Base-by-base conservation (phyloP, 1,140 invertebrate species). In the Latrodectus geometricus region DNA sequence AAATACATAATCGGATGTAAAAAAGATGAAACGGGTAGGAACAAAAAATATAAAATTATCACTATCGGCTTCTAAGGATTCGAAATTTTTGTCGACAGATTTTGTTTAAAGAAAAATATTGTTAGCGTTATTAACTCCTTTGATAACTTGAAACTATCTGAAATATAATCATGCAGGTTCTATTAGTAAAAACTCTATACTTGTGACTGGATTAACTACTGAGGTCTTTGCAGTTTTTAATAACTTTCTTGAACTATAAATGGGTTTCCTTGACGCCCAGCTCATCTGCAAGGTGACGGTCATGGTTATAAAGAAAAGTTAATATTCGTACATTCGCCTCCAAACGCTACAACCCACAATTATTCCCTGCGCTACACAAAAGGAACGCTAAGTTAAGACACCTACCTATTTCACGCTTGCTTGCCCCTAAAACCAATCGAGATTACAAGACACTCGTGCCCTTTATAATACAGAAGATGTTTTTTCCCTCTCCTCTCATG, bases 391-490 rank as follows among this genome's bases (percentile, higher is more conserved):
- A 72, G 17, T 21, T n/a, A n/a, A 48, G 21, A 81, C 79, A 65
- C 79, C 79, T 56, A 72, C 68, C 79, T 48, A 72, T 81, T 81
- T 81, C 79, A 81, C 79, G 79, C 35, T 48, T 50, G 79, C 66
- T 21, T 81, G 68, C n/a, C 49, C 52, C 23, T 72, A 50, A 49
- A 50, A 48, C 48, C 73, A 48, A 49, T 74, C 49, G 49, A 14
- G 54, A 54, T 76, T 61, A 56, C 52, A 56, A 61, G 52, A 56
- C 52, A 23, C 74, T 76, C 74, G 74, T 76, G 74, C 74, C 74
- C 74, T 76, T 69, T 76, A 54, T 20, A 35, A 76, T 76, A 23
- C 74, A 21, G 50, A 61, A 76, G 74, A 52, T 50, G 73, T 14
- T n/a, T n/a, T 15, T 21, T 56, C 17, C 54, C 23, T 76, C 74